phyloP scores from a whole-genome alignment of 2,797 vertebrate species.

The Triplophysa bombifrons region DNA sequence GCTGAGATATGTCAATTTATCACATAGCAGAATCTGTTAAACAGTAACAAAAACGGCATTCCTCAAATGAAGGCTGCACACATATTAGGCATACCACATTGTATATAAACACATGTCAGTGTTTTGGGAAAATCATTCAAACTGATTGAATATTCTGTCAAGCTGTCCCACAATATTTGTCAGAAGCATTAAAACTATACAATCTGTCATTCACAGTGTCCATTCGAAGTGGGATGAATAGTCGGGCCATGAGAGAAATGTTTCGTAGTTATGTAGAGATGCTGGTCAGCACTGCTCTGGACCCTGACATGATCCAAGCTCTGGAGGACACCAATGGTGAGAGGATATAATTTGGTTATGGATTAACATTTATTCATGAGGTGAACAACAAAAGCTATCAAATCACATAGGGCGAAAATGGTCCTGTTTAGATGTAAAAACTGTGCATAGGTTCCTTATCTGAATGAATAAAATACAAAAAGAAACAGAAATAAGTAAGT shows the following conservation, averaged over 20 bases:
- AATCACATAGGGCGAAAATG: too few relatives aligned
- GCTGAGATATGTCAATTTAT: neutral
- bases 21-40: neutral
- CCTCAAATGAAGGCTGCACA: neutral
- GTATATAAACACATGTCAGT: too few relatives aligned
- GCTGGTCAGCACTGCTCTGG: slow-evolving; percentile 92
- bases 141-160: neutral
- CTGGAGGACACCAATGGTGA: slow-evolving; percentile 91
- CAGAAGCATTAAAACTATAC: neutral
- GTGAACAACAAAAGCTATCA: too few relatives aligned
- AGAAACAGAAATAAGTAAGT: too few relatives aligned
- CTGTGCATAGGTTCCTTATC: too few relatives aligned
- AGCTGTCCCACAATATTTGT: neutral
- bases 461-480: too few relatives aligned
- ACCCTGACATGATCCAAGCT: slow-evolving; percentile 95
- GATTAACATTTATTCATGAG: too few relatives aligned
- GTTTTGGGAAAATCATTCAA: neutral
- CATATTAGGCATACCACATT: neutral
- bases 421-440: too few relatives aligned
- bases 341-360: slow-evolving; percentile 26
- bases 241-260: slow-evolving; percentile 92
- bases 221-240: slow-evolving; percentile 82
- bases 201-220: slow-evolving; percentile 64
- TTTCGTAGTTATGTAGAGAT: slow-evolving; percentile 95
- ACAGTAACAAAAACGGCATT: neutral